These are phyloP conservation scores for Apamea monoglypha DNA, from an alignment of 2,888 invertebrate genomes.

Conservation along the genomic window DNA sequence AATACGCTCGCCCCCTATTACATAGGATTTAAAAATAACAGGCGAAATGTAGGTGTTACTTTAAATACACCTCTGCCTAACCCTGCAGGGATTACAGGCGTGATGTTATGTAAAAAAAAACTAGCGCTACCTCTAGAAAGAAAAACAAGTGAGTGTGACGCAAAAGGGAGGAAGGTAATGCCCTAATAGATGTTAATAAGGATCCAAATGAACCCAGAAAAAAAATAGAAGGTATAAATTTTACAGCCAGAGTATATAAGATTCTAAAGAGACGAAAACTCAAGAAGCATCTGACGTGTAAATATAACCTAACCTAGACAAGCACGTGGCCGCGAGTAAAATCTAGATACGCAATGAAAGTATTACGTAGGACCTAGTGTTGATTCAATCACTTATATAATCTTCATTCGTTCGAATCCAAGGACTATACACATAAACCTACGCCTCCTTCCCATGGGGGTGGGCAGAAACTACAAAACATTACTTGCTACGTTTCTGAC, in stretches of 20 bases:
- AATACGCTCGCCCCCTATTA: not conserved
- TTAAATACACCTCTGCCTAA: not conserved
- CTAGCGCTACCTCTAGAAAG: rapidly evolving
- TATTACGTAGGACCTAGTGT: not conserved
- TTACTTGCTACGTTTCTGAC: not conserved
- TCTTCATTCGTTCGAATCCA: not conserved
- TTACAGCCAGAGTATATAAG: not conserved
- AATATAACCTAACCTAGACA: conserved; percentile 23
- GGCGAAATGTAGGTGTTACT: not conserved
- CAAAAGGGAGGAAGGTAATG: not conserved
- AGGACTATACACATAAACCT: not conserved
- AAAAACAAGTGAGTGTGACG: not conserved
- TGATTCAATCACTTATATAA: not conserved
- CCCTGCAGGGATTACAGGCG: not conserved
- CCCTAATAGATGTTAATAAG: not conserved
- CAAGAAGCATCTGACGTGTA: not conserved
- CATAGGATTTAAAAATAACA: not conserved
- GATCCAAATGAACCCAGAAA: not conserved
- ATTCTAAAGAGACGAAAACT: not conserved
- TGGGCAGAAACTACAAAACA: not conserved
- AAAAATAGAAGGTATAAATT: not conserved
- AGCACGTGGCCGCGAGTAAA: conserved; percentile 17
- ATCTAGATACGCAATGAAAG: conserved; percentile 15
- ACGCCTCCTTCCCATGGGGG: not conserved
- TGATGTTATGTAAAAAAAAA: not conserved